Conservation (phyloP, 30 jellyfish, hydroid and myxozoan species). For the Chironex yamaguchii region DNA sequence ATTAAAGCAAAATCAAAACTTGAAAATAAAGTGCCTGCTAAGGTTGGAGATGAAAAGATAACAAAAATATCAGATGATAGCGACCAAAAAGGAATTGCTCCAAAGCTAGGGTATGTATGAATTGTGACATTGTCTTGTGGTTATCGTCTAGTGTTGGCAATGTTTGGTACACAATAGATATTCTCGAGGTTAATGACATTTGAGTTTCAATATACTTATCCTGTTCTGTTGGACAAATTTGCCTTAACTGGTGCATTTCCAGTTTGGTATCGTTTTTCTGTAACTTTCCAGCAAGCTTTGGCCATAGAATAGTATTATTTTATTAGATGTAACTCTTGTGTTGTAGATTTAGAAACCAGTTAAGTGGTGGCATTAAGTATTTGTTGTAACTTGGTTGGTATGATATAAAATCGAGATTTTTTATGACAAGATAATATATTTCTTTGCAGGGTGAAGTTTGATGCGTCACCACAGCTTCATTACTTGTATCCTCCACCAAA, state of each 20-base stretch:
- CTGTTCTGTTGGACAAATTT: background rate
- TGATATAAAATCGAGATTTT: background rate
- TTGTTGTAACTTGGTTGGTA: background rate
- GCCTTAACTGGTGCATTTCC: background rate
- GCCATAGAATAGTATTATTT: too few species aligned
- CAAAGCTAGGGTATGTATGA: slow-evolving; percentile 79
- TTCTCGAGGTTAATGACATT: too few species aligned
- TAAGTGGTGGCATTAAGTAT: too few species aligned
- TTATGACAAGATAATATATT: background rate
- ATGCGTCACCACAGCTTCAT: slow-evolving; percentile 74
- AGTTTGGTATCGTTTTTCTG: background rate
- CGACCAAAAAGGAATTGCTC: slow-evolving; percentile 51
- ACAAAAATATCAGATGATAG: slow-evolving; percentile 49
- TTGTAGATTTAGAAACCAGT: too few species aligned
- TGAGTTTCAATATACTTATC: too few species aligned
- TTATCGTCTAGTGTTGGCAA: too few species aligned
- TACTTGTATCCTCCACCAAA: slow-evolving; percentile 91
- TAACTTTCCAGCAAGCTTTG: too few species aligned
- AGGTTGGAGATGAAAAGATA: background rate
- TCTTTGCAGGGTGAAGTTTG: slow-evolving; percentile 64
- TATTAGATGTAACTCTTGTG: too few species aligned
- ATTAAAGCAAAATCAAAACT: slow-evolving; percentile 20
- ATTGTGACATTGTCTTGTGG: too few species aligned
- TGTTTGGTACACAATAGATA: too few species aligned
- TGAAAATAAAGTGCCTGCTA: background rate